Evolutionary conservation across 1,140 invertebrate genomes (phyloP).

Genomic region (Drosophila tani): DNA sequence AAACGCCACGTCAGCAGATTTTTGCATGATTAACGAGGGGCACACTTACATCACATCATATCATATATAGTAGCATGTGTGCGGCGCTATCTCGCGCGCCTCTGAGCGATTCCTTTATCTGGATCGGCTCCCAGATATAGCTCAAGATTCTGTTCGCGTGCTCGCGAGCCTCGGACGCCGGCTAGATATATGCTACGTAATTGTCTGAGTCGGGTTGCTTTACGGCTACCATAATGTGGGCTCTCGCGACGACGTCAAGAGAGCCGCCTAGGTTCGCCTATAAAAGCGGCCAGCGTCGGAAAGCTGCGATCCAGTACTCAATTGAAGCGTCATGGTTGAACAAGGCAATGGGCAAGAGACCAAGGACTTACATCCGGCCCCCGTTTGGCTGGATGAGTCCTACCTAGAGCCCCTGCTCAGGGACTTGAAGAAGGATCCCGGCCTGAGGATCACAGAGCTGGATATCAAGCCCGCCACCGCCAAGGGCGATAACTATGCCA

Average conservation of each 20-base stretch:
- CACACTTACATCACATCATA: constrained; percentile 45
- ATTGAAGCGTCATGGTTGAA: constrained; percentile 47
- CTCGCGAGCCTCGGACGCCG: not conserved
- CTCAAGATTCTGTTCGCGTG: constrained; percentile 20
- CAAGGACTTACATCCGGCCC: constrained; percentile 59
- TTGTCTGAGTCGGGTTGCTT: constrained; percentile 37
- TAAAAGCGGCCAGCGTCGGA: constrained; percentile 36
- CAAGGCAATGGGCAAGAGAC: constrained; percentile 27
- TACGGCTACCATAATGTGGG: constrained; percentile 44
- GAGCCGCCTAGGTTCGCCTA: constrained; percentile 19
- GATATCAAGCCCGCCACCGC: constrained; percentile 71
- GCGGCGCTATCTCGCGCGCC: constrained; percentile 11
- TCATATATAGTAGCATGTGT: not conserved
- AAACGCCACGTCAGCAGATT: constrained; percentile 26
- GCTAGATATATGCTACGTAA: constrained; percentile 13
- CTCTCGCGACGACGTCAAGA: constrained; percentile 9
- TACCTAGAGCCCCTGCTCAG: constrained; percentile 67
- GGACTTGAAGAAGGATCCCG: constrained; percentile 55
- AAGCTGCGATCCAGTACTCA: constrained; percentile 16
- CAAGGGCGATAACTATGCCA: constrained; percentile 83
- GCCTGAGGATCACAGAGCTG: constrained; percentile 51
- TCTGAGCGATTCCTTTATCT: constrained; percentile 32
- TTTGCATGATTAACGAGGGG: constrained; percentile 36
- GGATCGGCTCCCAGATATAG: constrained; percentile 1
- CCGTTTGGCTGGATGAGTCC: constrained; percentile 66